These are phyloP conservation scores for Drosophila bipectinata DNA, from an alignment of 1,140 invertebrate species.

Conservation along the genomic window DNA sequence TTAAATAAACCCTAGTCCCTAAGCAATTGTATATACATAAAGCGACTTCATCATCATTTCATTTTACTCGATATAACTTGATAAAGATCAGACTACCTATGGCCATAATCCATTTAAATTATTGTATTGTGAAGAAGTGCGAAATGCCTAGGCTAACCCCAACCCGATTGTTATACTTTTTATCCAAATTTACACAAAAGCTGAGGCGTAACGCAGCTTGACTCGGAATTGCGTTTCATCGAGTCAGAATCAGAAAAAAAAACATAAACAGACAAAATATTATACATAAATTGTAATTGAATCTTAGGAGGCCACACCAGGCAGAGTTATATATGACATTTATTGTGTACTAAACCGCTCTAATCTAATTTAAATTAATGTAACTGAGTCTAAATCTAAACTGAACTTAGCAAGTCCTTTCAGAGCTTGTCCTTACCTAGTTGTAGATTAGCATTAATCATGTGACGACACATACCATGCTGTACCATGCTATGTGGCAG, in stretches of 20 bases:
- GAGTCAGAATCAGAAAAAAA: too few relatives aligned
- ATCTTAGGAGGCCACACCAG: not conserved
- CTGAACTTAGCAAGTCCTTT: constrained; percentile 14
- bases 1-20: constrained; percentile 8
- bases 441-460: constrained; percentile 18
- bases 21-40: constrained; percentile 37
- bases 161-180: constrained; percentile 26
- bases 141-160: constrained; percentile 18
- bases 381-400: not conserved
- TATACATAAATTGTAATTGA: not conserved
- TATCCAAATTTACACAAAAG: not conserved
- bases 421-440: constrained; percentile 18
- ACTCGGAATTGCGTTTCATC: too few relatives aligned
- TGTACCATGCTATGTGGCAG: not conserved
- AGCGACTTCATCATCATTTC: too few relatives aligned
- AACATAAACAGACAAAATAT: not conserved
- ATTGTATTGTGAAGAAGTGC: constrained; percentile 11
- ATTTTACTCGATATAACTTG: too few relatives aligned
- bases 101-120: constrained; percentile 2
- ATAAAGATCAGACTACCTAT: not conserved
- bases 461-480: constrained; percentile 16
- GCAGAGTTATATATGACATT: constrained; percentile 6
- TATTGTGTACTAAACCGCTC: constrained; percentile 10
- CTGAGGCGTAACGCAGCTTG: too few relatives aligned
- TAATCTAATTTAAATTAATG: constrained; percentile 6